These are phyloP conservation scores for Luidia sarsii DNA, from an alignment of 53 echinoderm and acorn worm species.

Conservation along the genomic window DNA sequence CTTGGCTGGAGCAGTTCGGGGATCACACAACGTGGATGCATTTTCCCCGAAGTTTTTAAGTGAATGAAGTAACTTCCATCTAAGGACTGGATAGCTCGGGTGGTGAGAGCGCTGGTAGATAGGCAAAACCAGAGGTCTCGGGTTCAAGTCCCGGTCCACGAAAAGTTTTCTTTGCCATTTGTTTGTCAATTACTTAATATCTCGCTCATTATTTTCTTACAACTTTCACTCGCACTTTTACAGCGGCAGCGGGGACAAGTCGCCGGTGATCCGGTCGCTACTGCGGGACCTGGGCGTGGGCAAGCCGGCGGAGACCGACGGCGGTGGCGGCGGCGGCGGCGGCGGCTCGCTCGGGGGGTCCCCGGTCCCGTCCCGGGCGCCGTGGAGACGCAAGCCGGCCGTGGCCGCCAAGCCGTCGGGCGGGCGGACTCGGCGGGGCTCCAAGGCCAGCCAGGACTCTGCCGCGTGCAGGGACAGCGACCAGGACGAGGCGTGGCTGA, in stretches of 20 bases:
- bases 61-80: background rate
- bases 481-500: slow-evolving; percentile 33
- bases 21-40: too few relatives aligned
- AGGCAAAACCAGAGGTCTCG: too few relatives aligned
- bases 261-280: background rate
- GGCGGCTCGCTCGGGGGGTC: background rate
- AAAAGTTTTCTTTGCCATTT: too few relatives aligned
- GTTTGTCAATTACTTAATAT: too few relatives aligned
- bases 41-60: too few relatives aligned
- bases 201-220: too few relatives aligned
- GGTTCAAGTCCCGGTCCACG: too few relatives aligned
- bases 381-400: background rate
- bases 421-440: slow-evolving; percentile 33
- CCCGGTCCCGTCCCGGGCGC: background rate
- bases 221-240: background rate
- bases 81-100: too few relatives aligned
- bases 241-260: background rate
- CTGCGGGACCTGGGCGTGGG: too few relatives aligned
- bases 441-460: background rate
- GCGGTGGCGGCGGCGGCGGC: background rate
- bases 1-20: too few relatives aligned
- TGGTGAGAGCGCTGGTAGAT: too few relatives aligned
- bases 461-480: background rate
- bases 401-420: background rate
- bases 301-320: too few relatives aligned